A percentile compares a stretch with the other conserved stretches of the same genome.
Conservation (phyloP, 2,113 vertebrate genomes). For the Alexandromys fortis region DNA sequence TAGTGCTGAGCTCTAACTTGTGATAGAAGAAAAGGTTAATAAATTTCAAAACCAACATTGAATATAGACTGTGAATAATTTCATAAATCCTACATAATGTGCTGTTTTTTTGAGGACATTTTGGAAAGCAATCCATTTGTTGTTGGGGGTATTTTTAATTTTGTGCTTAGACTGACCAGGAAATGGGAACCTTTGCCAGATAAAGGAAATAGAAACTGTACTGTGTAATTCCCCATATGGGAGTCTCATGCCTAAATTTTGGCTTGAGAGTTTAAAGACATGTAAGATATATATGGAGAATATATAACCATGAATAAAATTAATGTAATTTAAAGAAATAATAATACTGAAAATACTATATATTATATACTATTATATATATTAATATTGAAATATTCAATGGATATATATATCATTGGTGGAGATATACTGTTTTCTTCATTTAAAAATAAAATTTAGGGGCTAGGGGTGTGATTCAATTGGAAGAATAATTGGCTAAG, state of each 20-base stretch:
- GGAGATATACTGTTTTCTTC: neutral
- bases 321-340: slow-evolving; percentile 6
- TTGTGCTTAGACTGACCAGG: neutral
- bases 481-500: neutral
- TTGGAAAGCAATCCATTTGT: neutral
- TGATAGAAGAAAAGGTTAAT: neutral
- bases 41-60: neutral
- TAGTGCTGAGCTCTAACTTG: neutral
- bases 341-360: neutral
- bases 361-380: neutral
- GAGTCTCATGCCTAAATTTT: neutral
- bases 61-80: slow-evolving; percentile 1
- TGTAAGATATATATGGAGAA: neutral
- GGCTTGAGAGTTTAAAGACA: neutral
- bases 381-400: neutral
- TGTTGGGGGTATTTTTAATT: neutral
- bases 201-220: neutral
- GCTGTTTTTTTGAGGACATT: neutral
- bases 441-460: neutral
- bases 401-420: neutral
- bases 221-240: neutral
- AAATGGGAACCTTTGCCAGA: neutral
- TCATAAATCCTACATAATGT: neutral
- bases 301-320: slow-evolving; percentile 13
- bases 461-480: neutral